Conservation (phyloP, 92 coral and sea anemone species). For the Meandrina meandrites region DNA sequence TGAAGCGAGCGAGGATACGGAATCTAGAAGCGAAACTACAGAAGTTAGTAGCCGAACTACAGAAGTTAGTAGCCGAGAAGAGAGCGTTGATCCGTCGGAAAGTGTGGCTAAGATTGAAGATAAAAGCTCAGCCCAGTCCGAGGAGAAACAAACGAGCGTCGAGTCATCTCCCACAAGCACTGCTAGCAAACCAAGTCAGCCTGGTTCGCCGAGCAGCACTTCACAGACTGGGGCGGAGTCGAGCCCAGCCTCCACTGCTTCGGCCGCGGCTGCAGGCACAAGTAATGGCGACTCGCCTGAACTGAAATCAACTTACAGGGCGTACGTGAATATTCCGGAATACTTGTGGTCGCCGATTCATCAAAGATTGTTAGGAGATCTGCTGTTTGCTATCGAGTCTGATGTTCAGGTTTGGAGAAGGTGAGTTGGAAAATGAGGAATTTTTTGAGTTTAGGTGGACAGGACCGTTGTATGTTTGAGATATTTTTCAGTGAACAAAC, state of each 20-base stretch:
- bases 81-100: slow-evolving; percentile 5
- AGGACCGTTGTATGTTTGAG: not conserved
- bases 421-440: slow-evolving; percentile 37
- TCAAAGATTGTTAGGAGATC: slow-evolving; percentile 91
- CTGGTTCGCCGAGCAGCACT: not conserved
- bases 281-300: slow-evolving; percentile 50
- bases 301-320: slow-evolving; percentile 63
- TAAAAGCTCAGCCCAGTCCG: not conserved
- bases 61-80: too few relatives aligned
- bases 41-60: too few relatives aligned
- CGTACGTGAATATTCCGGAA: slow-evolving; percentile 90
- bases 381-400: slow-evolving; percentile 94
- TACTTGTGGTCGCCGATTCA: slow-evolving; percentile 97
- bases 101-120: slow-evolving; percentile 16
- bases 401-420: slow-evolving; percentile 99
- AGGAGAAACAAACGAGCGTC: not conserved
- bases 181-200: not conserved
- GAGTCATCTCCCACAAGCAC: not conserved
- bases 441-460: not conserved
- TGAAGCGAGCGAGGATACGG: not conserved
- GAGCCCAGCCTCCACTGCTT: slow-evolving; percentile 33
- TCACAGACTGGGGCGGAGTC: slow-evolving; percentile 27
- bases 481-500: not conserved
- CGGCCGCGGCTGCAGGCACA: slow-evolving; percentile 46
- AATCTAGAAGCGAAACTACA: not conserved